phyloP scores from a whole-genome alignment of 2,888 invertebrate genomes.

The Entomobrya proxima region DNA sequence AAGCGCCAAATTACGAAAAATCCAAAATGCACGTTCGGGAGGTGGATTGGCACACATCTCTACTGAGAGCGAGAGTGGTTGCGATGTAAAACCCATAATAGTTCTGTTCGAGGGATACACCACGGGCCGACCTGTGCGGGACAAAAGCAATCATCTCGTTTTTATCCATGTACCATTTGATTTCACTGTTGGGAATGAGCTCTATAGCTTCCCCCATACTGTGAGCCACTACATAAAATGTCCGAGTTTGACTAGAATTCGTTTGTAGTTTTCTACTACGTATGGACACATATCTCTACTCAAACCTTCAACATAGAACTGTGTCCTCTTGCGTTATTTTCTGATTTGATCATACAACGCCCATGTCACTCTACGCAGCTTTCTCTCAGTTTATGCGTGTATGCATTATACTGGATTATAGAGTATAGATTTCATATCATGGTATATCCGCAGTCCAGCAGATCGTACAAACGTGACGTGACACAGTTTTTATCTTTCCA shows the following conservation, averaged over 20 bases:
- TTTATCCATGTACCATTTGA: constrained; percentile 51
- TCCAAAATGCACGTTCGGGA: constrained; percentile 82
- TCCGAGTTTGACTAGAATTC: constrained; percentile 30
- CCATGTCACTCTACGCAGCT: too few relatives aligned
- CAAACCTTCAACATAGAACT: too few relatives aligned
- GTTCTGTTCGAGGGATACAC: constrained; percentile 83
- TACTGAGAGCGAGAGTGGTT: constrained; percentile 83
- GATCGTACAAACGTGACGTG: neutral
- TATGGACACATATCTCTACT: too few relatives aligned
- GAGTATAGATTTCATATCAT: neutral
- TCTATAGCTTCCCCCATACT: constrained; percentile 27
- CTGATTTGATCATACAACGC: too few relatives aligned
- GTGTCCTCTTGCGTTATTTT: too few relatives aligned
- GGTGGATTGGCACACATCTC: constrained; percentile 88
- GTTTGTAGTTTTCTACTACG: too few relatives aligned
- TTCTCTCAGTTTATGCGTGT: neutral
- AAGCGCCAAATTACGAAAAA: constrained; percentile 77
- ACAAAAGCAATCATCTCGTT: constrained; percentile 75
- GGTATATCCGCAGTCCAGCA: neutral
- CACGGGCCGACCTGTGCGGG: constrained; percentile 85
- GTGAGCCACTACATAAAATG: constrained; percentile 60
- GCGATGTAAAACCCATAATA: constrained; percentile 84
- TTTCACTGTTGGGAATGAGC: constrained; percentile 23
- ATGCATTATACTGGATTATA: neutral
- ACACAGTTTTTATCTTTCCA: neutral